phyloP scores from a whole-genome alignment of 2,797 vertebrate species.

The Pterois miles region DNA sequence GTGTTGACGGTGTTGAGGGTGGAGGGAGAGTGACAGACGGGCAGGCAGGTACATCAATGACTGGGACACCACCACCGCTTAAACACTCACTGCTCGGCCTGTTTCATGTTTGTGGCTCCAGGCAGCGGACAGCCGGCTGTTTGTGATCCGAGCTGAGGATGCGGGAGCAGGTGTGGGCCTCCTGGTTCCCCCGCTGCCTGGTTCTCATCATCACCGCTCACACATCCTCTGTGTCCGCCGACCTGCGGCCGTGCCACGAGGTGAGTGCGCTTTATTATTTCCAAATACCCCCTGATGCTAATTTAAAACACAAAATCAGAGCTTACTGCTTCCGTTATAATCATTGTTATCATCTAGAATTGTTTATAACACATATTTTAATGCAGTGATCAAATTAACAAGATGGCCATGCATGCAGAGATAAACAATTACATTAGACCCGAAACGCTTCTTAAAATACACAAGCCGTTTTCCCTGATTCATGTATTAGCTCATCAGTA shows the following conservation, averaged over 20 bases:
- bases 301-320: no score
- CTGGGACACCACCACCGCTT: slow-evolving; percentile 8
- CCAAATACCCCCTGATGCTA: background rate
- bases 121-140: slow-evolving; percentile 42
- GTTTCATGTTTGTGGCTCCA: slow-evolving; percentile 44
- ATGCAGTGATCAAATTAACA: slow-evolving; percentile 2
- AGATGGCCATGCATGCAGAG: slow-evolving; percentile 1
- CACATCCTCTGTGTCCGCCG: slow-evolving; percentile 36
- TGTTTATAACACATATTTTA: background rate
- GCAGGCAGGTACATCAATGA: slow-evolving; percentile 58
- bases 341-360: background rate
- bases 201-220: slow-evolving; percentile 55
- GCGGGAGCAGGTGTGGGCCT: slow-evolving; percentile 54
- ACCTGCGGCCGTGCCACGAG: slow-evolving; percentile 76
- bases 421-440: background rate
- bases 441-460: no score
- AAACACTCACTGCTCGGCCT: slow-evolving; percentile 9
- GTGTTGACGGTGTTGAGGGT: background rate
- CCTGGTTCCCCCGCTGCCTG: slow-evolving; percentile 51
- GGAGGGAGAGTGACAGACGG: slow-evolving; percentile 13
- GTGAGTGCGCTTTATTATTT: slow-evolving; percentile 60
- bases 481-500: background rate
- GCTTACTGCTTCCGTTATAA: background rate
- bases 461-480: no score
- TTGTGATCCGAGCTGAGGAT: slow-evolving; percentile 67